phyloP scores from a whole-genome alignment of 2,888 invertebrate species.

The Tinea trinotella region DNA sequence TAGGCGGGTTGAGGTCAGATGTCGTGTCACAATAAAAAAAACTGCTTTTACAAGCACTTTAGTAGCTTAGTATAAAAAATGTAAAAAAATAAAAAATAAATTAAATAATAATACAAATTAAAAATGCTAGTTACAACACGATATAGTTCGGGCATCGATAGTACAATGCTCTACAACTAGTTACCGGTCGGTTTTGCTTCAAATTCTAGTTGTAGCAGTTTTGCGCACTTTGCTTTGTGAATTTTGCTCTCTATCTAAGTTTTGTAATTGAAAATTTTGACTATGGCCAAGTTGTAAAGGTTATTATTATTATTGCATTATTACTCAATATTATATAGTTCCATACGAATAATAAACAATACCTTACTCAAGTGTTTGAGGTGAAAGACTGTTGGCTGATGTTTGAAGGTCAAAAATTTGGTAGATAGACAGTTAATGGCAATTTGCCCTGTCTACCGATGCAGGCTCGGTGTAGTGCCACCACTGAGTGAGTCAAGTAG shows the following conservation, averaged over 20 bases:
- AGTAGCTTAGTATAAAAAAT: constrained; percentile 1
- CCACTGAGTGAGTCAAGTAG: too few species aligned
- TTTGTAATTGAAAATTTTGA: constrained; percentile 17
- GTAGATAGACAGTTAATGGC: too few species aligned
- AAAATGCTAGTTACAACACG: background rate
- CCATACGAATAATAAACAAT: too few species aligned
- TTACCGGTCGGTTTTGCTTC: constrained; percentile 60
- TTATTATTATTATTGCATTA: constrained; percentile 6
- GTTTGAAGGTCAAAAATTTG: too few species aligned
- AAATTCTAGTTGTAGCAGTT: constrained; percentile 49
- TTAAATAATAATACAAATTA: background rate
- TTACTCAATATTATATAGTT: too few species aligned
- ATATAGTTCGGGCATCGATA: constrained; percentile 32
- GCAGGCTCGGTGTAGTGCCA: too few species aligned
- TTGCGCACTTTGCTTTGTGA: constrained; percentile 39
- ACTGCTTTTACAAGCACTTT: too few species aligned
- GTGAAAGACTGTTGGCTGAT: too few species aligned
- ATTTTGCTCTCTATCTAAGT: constrained; percentile 14
- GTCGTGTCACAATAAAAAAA: too few species aligned
- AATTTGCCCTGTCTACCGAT: too few species aligned
- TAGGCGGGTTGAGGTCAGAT: too few species aligned
- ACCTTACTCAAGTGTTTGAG: too few species aligned
- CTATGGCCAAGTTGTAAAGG: background rate
- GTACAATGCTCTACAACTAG: constrained; percentile 65
- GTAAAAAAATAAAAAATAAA: background rate